Evolutionary conservation across 2,113 vertebrate species (phyloP).

Genomic region (Syngnathus scovelli): DNA sequence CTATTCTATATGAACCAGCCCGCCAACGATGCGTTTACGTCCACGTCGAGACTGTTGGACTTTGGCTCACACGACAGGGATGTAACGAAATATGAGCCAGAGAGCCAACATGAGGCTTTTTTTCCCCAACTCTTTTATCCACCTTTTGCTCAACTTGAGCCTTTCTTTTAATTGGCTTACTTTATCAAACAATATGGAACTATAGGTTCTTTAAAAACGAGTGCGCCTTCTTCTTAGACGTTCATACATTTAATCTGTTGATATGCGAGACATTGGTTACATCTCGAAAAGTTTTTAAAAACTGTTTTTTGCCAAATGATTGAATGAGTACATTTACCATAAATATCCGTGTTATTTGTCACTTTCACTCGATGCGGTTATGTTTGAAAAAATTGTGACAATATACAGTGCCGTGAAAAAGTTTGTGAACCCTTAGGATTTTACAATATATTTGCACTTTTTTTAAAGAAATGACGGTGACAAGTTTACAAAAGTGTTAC

Average conservation of each 20-base stretch:
- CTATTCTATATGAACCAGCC: slow-evolving; percentile 67
- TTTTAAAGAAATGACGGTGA: no score
- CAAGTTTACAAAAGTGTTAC: no score
- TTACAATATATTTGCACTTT: no score
- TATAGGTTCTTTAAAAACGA: no score
- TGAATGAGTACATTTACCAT: not conserved
- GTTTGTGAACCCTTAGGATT: no score
- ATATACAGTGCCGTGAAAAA: no score
- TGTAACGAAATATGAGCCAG: slow-evolving; percentile 31
- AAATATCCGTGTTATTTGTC: not conserved
- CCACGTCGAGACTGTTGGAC: slow-evolving; percentile 32
- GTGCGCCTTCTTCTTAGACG: no score
- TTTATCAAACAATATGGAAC: not conserved
- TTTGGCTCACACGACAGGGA: slow-evolving; percentile 28
- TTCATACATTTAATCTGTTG: not conserved
- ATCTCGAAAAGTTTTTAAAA: not conserved
- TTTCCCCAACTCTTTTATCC: not conserved
- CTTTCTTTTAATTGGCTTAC: slow-evolving; percentile 6
- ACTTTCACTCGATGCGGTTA: not conserved
- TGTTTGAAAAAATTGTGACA: not conserved
- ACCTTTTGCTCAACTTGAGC: slow-evolving; percentile 10
- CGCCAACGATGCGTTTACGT: slow-evolving; percentile 55
- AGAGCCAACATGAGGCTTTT: not conserved
- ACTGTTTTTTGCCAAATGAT: not conserved
- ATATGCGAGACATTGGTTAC: not conserved